Percentiles rank a stretch among this genome's conserved stretches.
These are phyloP conservation scores for Uloborus plumipes DNA, from an alignment of 2,888 invertebrate genomes.

Conservation along the genomic window DNA sequence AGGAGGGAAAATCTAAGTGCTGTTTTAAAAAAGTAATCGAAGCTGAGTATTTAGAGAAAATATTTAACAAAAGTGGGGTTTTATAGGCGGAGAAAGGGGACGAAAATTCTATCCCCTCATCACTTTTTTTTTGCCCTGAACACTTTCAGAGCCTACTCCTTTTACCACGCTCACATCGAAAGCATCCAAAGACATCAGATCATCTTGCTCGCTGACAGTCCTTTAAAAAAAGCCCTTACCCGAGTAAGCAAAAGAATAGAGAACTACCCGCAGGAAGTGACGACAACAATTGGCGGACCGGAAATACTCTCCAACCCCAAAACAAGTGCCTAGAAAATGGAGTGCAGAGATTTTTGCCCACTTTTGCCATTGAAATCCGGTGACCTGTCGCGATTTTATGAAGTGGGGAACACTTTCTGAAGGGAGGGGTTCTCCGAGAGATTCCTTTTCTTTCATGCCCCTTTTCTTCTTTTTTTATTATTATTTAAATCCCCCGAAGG, in stretches of 20 bases:
- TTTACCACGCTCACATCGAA: slow-evolving; percentile 15
- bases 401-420: slow-evolving; percentile 32
- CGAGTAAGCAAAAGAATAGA: slow-evolving; percentile 27
- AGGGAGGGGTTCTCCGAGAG: slow-evolving; percentile 13
- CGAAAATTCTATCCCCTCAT: background rate
- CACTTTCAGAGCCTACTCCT: slow-evolving; percentile 14
- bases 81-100: too few relatives aligned
- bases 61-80: too few relatives aligned
- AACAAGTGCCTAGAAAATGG: slow-evolving; percentile 53
- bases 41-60: too few relatives aligned
- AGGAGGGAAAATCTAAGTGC: too few relatives aligned
- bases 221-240: background rate
- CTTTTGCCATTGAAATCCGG: slow-evolving; percentile 51
- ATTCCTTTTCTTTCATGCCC: slow-evolving; percentile 4
- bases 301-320: slow-evolving; percentile 45
- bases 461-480: slow-evolving; percentile 8
- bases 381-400: slow-evolving; percentile 60
- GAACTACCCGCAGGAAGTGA: slow-evolving; percentile 56
- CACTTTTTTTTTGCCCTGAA: slow-evolving; percentile 12
- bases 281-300: slow-evolving; percentile 57
- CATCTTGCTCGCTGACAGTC: slow-evolving; percentile 56
- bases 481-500: slow-evolving; percentile 24
- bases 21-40: too few relatives aligned
- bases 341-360: slow-evolving; percentile 49
- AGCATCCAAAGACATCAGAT: slow-evolving; percentile 4